Percentiles rank a stretch among this genome's conserved stretches.
These are phyloP conservation scores for Cyprinus carpio DNA, from an alignment of 2,113 vertebrate genomes.

Conservation along the genomic window DNA sequence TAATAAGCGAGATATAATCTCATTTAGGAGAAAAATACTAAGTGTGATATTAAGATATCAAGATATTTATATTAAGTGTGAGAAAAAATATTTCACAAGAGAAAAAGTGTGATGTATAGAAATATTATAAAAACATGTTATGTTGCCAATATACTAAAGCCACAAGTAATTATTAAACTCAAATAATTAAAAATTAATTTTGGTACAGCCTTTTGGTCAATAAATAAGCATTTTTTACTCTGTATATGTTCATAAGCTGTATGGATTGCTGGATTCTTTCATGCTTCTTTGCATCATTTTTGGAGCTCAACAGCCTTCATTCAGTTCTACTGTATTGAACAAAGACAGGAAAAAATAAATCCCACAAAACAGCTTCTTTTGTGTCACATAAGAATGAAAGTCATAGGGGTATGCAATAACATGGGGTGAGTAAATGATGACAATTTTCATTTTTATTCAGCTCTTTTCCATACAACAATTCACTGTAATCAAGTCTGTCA, in stretches of 20 bases:
- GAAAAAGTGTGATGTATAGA: too few species aligned
- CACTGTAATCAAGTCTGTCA: neutral
- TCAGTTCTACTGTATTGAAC: neutral
- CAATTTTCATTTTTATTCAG: conserved; percentile 14
- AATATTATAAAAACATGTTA: too few species aligned
- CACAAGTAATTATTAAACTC: too few species aligned
- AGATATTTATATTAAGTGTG: too few species aligned
- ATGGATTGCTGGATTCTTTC: neutral
- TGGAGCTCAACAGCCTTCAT: neutral
- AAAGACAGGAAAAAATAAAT: neutral
- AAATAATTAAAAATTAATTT: neutral
- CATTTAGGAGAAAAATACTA: neutral
- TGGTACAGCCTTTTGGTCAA: neutral
- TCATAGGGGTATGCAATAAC: neutral
- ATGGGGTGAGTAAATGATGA: neutral
- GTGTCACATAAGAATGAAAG: neutral
- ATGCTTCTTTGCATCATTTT: neutral
- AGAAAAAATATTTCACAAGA: too few species aligned
- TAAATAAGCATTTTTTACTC: neutral
- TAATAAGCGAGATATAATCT: too few species aligned
- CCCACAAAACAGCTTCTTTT: neutral
- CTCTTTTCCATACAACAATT: neutral
- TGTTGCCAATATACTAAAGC: too few species aligned
- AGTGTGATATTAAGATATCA: neutral
- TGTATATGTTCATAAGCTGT: neutral